A percentile compares a stretch with the other conserved stretches of the same genome.
Evolutionary conservation across 37 sponge, comb jelly and placozoan genomes (phyloP).

Genomic region (Amphimedon queenslandica): DNA sequence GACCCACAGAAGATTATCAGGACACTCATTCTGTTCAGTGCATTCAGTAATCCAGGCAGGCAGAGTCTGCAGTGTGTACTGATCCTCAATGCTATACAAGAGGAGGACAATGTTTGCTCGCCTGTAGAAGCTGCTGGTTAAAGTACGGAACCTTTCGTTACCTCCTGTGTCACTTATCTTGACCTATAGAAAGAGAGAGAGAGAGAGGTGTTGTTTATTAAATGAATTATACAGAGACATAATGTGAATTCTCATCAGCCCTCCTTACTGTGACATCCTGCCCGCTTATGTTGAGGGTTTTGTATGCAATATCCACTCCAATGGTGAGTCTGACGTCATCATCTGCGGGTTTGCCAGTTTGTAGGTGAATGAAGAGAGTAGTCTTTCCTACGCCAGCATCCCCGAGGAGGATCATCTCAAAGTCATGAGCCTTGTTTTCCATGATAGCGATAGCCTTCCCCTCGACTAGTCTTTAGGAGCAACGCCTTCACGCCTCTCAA

Average conservation of each 20-base stretch:
- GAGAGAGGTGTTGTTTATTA: neutral
- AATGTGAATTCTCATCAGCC: neutral
- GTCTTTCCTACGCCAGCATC: conserved; percentile 69
- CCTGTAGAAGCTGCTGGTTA: conserved; percentile 68
- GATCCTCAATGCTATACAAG: conserved; percentile 68
- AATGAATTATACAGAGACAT: neutral
- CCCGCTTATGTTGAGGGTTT: neutral
- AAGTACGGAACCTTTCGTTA: conserved; percentile 63
- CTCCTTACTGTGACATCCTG: neutral
- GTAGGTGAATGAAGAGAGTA: conserved; percentile 39
- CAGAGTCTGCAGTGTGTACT: conserved; percentile 40
- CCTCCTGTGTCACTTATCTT: conserved; percentile 76
- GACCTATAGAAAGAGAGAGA: conserved; percentile 19
- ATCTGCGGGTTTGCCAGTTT: conserved; percentile 27
- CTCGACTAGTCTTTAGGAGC: too few species aligned
- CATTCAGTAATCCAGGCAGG: conserved; percentile 64
- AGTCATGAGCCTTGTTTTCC: too few species aligned
- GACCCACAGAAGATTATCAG: conserved; percentile 37
- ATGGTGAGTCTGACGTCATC: neutral
- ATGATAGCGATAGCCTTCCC: too few species aligned
- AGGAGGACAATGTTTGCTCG: conserved; percentile 61
- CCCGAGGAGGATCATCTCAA: conserved; percentile 65
- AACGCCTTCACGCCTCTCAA: too few species aligned
- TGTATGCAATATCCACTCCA: neutral
- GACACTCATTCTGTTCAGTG: conserved; percentile 8